Evolutionary conservation across 2,113 vertebrate genomes (phyloP).

Genomic region (Oxygymnocypris stewartii): DNA sequence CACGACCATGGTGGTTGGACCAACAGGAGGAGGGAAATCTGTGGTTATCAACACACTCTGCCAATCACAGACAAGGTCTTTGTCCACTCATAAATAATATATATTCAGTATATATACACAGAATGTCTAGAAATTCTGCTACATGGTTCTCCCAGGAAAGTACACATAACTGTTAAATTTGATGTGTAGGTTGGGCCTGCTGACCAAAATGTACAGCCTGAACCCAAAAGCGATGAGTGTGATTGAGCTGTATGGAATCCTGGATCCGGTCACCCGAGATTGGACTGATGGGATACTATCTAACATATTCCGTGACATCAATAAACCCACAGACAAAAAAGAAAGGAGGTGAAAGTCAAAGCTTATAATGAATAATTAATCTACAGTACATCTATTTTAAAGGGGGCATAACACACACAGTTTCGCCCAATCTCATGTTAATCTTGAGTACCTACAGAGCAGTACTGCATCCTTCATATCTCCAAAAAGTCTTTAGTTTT

Average conservation of each 20-base stretch:
- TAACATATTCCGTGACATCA: slow-evolving; percentile 95
- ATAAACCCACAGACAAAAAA: slow-evolving; percentile 90
- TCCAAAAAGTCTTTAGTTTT: no score
- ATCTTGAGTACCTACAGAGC: no score
- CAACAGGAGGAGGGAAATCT: slow-evolving; percentile 95
- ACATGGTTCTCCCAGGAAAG: neutral
- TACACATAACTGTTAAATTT: slow-evolving; percentile 13
- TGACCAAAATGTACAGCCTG: slow-evolving; percentile 86
- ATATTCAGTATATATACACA: neutral
- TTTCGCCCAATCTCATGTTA: no score
- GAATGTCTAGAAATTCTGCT: neutral
- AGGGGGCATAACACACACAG: no score
- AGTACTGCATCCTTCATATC: no score
- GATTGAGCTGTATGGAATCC: slow-evolving; percentile 90
- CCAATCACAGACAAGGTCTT: slow-evolving; percentile 91
- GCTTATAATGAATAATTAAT: neutral
- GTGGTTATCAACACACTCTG: slow-evolving; percentile 93
- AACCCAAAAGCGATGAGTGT: slow-evolving; percentile 97
- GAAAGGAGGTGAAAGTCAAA: slow-evolving; percentile 80
- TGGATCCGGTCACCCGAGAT: slow-evolving; percentile 89
- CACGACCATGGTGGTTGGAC: slow-evolving; percentile 95
- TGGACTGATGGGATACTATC: slow-evolving; percentile 97
- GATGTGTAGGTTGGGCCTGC: slow-evolving; percentile 79
- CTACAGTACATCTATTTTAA: neutral
- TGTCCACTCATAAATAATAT: slow-evolving; percentile 19